phyloP scores from a whole-genome alignment of 2,113 vertebrate species.

The Pionites leucogaster region DNA sequence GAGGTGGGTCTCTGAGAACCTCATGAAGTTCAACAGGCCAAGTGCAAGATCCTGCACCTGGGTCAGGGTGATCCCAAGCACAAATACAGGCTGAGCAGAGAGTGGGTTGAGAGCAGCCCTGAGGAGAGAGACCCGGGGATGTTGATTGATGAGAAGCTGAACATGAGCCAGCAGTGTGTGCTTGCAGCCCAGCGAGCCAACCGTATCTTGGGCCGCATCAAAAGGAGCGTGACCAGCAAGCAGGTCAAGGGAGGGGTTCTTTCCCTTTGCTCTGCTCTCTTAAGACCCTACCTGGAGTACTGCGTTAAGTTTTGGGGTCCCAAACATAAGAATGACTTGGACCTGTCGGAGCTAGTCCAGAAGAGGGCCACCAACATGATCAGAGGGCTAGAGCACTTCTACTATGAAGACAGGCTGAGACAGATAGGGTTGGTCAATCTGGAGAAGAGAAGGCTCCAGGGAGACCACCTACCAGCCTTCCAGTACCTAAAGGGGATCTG shows the following conservation, averaged over 20 bases:
- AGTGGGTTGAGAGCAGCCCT: neutral
- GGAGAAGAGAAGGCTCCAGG: neutral
- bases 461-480: neutral
- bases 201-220: neutral
- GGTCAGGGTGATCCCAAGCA: neutral
- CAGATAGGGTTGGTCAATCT: neutral
- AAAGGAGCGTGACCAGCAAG: neutral
- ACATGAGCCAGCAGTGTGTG: neutral
- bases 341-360: neutral
- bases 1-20: neutral
- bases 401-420: neutral
- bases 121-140: neutral
- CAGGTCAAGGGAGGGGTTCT: neutral
- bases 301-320: neutral
- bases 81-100: neutral
- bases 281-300: neutral
- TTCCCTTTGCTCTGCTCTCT: neutral
- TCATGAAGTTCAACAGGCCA: neutral
- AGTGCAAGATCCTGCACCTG: neutral
- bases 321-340: neutral
- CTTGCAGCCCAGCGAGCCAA: neutral
- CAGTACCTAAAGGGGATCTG: neutral
- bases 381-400: neutral
- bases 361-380: neutral
- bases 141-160: neutral